phyloP scores from a whole-genome alignment of 1,140 invertebrate genomes.

The Procambarus clarkii region DNA sequence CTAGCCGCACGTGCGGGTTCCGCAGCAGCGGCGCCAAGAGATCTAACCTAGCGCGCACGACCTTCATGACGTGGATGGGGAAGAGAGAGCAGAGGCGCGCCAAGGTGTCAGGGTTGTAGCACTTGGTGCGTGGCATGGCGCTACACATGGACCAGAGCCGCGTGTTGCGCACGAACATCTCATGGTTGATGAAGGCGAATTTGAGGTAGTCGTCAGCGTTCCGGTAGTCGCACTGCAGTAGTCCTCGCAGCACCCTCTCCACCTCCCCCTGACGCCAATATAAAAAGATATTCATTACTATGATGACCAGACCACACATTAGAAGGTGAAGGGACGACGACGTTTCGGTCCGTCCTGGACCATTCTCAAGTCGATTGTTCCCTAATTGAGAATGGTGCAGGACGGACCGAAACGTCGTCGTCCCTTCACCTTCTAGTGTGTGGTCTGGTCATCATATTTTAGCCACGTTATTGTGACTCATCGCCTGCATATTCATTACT shows the following conservation, averaged over 20 bases:
- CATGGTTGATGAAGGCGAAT: conserved; percentile 65
- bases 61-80: conserved; percentile 73
- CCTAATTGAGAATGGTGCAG: too few relatives aligned
- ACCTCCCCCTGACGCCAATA: conserved; percentile 77
- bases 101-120: conserved; percentile 72
- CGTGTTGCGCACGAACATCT: conserved; percentile 72
- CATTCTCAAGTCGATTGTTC: too few relatives aligned
- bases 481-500: too few relatives aligned
- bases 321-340: too few relatives aligned
- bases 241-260: conserved; percentile 61
- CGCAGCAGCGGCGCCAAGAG: conserved; percentile 49
- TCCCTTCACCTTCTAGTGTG: too few relatives aligned
- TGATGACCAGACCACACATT: too few relatives aligned
- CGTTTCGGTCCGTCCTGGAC: too few relatives aligned
- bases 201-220: conserved; percentile 68
- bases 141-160: conserved; percentile 73
- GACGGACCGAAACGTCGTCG: too few relatives aligned
- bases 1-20: conserved; percentile 69
- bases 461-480: too few relatives aligned
- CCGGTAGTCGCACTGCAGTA: conserved; percentile 71
- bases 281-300: conserved; percentile 5
- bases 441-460: too few relatives aligned
- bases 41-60: conserved; percentile 71
- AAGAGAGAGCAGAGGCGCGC: conserved; percentile 71
- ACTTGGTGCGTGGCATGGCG: conserved; percentile 67